Evolutionary conservation across 2,113 vertebrate species (phyloP).

Genomic region (Lepisosteus oculatus): DNA sequence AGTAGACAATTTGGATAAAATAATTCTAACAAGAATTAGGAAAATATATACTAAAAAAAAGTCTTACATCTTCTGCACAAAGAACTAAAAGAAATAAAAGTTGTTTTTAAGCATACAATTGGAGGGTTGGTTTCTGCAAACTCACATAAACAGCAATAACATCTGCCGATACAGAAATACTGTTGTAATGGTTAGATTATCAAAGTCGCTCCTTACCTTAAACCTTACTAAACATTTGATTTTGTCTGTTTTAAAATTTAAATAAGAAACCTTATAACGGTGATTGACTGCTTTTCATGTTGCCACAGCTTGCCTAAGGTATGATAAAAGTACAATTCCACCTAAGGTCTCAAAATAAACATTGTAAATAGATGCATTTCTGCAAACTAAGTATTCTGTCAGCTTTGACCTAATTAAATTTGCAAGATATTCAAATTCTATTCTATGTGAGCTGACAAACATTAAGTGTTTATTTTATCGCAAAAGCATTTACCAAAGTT

Average conservation of each 20-base stretch:
- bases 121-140: background rate
- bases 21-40: no score
- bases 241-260: background rate
- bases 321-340: background rate
- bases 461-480: constrained; percentile 46
- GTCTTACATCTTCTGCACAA: no score
- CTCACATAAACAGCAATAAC: background rate
- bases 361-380: background rate
- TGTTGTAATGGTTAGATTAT: background rate
- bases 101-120: background rate
- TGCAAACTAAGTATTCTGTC: constrained; percentile 31
- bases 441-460: constrained; percentile 36
- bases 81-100: no score
- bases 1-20: no score
- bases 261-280: background rate
- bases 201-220: background rate
- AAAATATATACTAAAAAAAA: no score
- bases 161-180: background rate
- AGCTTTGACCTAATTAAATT: constrained; percentile 39
- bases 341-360: background rate
- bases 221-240: background rate
- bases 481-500: constrained; percentile 36
- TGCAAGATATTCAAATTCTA: constrained; percentile 44
- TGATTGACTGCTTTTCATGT: constrained; percentile 4
- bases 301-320: background rate